Evolutionary conservation across 30 jellyfish, hydroid and myxozoan species (phyloP).

Genomic region (Aurelia sp.): DNA sequence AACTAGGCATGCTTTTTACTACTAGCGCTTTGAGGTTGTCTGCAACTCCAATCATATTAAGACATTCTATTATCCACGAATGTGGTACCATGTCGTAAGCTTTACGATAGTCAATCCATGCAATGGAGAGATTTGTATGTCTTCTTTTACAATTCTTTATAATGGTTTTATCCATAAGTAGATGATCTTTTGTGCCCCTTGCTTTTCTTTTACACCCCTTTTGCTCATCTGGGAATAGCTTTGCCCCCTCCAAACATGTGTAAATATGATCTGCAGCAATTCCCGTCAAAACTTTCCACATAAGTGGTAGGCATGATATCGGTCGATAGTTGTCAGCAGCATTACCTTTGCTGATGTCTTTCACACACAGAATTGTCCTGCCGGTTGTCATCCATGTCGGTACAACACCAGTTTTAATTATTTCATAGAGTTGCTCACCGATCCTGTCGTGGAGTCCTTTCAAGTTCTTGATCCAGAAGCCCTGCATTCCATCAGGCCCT

Average conservation of each 20-base stretch:
- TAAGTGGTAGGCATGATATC: no score
- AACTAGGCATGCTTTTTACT: no score
- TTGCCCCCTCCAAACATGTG: no score
- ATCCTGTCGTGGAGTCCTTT: background rate
- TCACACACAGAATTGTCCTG: background rate
- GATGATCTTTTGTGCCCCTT: no score
- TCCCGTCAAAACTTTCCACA: no score
- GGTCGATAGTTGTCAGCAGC: conserved; percentile 10
- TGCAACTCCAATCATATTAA: no score
- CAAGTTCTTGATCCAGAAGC: no score
- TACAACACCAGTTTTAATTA: background rate
- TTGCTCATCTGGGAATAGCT: no score
- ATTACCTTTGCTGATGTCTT: background rate
- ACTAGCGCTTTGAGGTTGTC: no score
- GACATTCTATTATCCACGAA: no score
- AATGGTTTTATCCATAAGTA: background rate
- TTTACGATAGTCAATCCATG: conserved; percentile 8
- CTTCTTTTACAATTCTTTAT: background rate
- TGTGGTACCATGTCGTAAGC: no score
- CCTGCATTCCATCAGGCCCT: background rate
- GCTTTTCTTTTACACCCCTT: conserved; percentile 7
- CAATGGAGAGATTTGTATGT: background rate
- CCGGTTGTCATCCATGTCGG: conserved; percentile 6
- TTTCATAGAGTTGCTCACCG: background rate
- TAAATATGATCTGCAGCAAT: no score